Percentiles rank a stretch among this genome's conserved stretches.
phyloP scores from a whole-genome alignment of 2,888 invertebrate genomes.

The Penaeus monodon region DNA sequence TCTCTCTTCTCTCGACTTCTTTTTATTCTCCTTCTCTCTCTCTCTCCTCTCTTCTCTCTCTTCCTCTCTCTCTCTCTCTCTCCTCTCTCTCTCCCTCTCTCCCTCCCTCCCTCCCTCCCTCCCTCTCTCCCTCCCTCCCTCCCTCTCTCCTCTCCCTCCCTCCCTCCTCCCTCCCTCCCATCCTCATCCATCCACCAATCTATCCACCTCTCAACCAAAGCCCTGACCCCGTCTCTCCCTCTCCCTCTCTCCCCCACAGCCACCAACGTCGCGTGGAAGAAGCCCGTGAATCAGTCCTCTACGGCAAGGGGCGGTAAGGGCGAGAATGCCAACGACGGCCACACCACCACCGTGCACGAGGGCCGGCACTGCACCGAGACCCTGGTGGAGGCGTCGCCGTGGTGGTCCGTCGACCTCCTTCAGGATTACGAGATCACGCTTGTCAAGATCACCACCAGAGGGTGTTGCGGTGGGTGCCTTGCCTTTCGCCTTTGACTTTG shows the following conservation, averaged over 20 bases:
- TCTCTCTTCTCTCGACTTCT: too few relatives aligned
- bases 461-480: constrained; percentile 76
- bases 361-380: constrained; percentile 91
- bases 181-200: not conserved
- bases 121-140: too few relatives aligned
- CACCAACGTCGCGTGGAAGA: constrained; percentile 69
- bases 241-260: constrained; percentile 34
- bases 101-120: too few relatives aligned
- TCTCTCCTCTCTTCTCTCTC: too few relatives aligned
- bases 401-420: constrained; percentile 92
- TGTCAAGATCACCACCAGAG: constrained; percentile 82
- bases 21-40: too few relatives aligned
- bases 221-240: too few relatives aligned
- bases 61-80: too few relatives aligned
- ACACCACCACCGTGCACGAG: constrained; percentile 85
- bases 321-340: constrained; percentile 89
- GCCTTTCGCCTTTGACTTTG: too few relatives aligned
- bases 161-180: too few relatives aligned
- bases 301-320: constrained; percentile 87
- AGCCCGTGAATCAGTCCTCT: constrained; percentile 91
- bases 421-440: constrained; percentile 87
- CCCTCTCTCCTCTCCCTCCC: too few relatives aligned
- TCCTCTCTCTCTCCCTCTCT: too few relatives aligned
- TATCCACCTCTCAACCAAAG: not conserved
- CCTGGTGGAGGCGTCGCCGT: constrained; percentile 88